A percentile compares a stretch with the other conserved stretches of the same genome.
Evolutionary conservation across 1,140 invertebrate genomes (phyloP).

Genomic region (Zaprionus taronus): DNA sequence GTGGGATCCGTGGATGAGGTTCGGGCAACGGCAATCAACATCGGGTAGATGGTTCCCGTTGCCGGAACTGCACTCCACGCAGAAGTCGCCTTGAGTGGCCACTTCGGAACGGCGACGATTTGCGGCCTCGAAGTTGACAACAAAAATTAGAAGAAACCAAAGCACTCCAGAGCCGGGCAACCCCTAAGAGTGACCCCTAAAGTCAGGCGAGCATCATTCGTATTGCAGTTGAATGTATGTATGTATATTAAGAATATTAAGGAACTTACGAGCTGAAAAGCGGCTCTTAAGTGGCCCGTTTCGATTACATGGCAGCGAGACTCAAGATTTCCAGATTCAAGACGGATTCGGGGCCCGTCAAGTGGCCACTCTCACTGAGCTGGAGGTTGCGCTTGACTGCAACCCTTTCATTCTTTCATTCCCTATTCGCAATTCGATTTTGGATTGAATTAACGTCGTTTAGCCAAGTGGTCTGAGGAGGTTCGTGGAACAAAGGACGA

Average conservation of each 20-base stretch:
- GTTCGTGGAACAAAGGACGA: slow-evolving; percentile 16
- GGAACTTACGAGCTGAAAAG: slow-evolving; percentile 36
- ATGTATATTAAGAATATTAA: slow-evolving; percentile 40
- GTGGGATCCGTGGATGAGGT: slow-evolving; percentile 66
- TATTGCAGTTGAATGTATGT: slow-evolving; percentile 35
- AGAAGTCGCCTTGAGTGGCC: slow-evolving; percentile 74
- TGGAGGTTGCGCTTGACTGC: slow-evolving; percentile 32
- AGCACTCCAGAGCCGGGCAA: slow-evolving; percentile 57
- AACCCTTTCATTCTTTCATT: slow-evolving; percentile 49
- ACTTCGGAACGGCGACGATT: slow-evolving; percentile 74
- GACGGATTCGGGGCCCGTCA: slow-evolving; percentile 32
- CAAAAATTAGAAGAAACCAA: slow-evolving; percentile 71
- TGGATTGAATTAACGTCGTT: slow-evolving; percentile 77
- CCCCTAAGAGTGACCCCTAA: slow-evolving; percentile 62
- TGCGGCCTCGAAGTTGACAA: slow-evolving; percentile 68
- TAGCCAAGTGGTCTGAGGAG: slow-evolving; percentile 67
- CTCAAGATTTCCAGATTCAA: slow-evolving; percentile 58
- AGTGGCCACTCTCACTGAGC: slow-evolving; percentile 26
- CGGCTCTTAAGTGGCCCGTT: slow-evolving; percentile 78
- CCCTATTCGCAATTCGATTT: slow-evolving; percentile 1
- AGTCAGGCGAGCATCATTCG: slow-evolving; percentile 11
- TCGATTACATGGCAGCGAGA: slow-evolving; percentile 67
- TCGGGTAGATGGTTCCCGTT: neutral
- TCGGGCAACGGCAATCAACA: neutral
- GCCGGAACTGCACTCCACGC: slow-evolving; percentile 43